Evolutionary conservation across 2,113 vertebrate genomes (phyloP).

Genomic region (Acrocephalus arundinaceus): DNA sequence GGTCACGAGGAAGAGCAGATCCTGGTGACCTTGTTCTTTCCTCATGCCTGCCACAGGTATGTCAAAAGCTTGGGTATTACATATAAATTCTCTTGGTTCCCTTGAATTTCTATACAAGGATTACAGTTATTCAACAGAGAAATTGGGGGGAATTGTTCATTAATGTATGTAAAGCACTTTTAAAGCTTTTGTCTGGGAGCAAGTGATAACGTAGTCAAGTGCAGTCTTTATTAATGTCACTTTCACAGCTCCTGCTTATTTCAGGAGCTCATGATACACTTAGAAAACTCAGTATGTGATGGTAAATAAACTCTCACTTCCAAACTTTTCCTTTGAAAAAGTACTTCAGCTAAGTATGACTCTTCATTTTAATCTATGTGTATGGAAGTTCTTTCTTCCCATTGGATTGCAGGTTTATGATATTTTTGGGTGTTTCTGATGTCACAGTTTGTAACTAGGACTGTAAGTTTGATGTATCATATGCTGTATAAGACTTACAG

Average conservation of each 20-base stretch:
- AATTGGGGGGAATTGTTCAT: not conserved
- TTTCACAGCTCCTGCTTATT: not conserved
- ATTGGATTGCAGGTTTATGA: not conserved
- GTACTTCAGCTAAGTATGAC: not conserved
- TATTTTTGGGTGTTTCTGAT: not conserved
- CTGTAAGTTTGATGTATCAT: not conserved
- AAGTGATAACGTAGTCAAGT: not conserved
- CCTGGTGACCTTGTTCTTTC: not conserved
- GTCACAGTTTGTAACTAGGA: not conserved
- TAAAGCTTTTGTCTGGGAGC: constrained; percentile 11
- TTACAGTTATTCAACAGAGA: constrained; percentile 8
- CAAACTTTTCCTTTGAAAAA: not conserved
- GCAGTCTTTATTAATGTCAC: not conserved
- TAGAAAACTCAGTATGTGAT: not conserved
- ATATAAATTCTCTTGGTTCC: not conserved
- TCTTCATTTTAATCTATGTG: not conserved
- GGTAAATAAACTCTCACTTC: not conserved
- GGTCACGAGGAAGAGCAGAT: not conserved
- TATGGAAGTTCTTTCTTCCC: not conserved
- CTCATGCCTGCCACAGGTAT: not conserved
- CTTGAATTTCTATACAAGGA: not conserved
- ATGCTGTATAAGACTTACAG: not conserved
- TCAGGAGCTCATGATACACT: not conserved
- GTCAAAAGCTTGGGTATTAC: not conserved
- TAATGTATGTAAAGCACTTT: constrained; percentile 21